phyloP scores from a whole-genome alignment of 2,888 invertebrate genomes.

The Spialia ferax region DNA sequence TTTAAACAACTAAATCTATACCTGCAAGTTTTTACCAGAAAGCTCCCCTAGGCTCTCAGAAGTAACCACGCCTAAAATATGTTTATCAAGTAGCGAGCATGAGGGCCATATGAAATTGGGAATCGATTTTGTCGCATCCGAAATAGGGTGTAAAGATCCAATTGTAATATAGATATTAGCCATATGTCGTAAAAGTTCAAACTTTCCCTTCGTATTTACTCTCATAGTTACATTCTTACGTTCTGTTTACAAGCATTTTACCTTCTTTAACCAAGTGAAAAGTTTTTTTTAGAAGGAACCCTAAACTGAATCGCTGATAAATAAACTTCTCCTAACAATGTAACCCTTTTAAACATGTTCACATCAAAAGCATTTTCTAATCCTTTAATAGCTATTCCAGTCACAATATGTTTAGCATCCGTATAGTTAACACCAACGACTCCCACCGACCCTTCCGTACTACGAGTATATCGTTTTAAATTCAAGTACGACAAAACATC shows the following conservation, averaged over 20 bases:
- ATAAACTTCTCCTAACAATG: slow-evolving; percentile 23
- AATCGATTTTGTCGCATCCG: slow-evolving; percentile 84
- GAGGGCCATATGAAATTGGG: slow-evolving; percentile 82
- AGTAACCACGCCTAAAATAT: slow-evolving; percentile 47
- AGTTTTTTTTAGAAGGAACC: not conserved
- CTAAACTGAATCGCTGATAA: not conserved
- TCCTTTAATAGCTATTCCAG: slow-evolving; percentile 80
- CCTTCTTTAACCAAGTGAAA: not conserved
- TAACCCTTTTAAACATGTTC: slow-evolving; percentile 40
- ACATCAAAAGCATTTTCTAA: slow-evolving; percentile 54
- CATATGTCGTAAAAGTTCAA: slow-evolving; percentile 68
- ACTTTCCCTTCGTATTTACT: not conserved
- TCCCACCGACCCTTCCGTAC: slow-evolving; percentile 49
- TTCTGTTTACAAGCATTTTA: not conserved
- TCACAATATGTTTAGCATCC: slow-evolving; percentile 80
- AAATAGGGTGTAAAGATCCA: slow-evolving; percentile 82
- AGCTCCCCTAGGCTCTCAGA: slow-evolving; percentile 7
- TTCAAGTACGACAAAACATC: slow-evolving; percentile 78
- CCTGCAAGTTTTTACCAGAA: slow-evolving; percentile 2
- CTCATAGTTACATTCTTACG: not conserved
- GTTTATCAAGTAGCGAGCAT: slow-evolving; percentile 67
- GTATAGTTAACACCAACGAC: slow-evolving; percentile 52
- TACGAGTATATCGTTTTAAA: slow-evolving; percentile 66
- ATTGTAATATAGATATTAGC: slow-evolving; percentile 80
- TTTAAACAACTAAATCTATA: no score